Conservation (phyloP, 1,140 invertebrate species). For the Hyles euphorbiae region DNA sequence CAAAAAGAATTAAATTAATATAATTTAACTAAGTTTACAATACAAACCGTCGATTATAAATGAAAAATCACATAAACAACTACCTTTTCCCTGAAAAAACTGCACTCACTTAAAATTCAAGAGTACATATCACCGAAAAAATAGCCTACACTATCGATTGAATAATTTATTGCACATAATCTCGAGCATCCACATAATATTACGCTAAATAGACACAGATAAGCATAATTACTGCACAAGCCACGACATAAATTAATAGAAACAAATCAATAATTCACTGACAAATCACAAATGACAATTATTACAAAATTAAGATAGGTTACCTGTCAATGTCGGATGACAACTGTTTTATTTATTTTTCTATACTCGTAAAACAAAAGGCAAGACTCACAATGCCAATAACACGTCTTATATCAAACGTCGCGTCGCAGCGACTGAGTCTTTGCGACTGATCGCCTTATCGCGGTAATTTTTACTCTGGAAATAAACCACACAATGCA, state of each 20-base stretch:
- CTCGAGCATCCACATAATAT: slow-evolving; percentile 10
- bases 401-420: slow-evolving; percentile 17
- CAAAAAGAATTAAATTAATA: no score
- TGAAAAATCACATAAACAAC: no score
- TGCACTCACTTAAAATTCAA: no score
- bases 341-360: slow-evolving; percentile 20
- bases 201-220: slow-evolving; percentile 9
- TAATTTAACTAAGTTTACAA: no score
- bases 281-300: slow-evolving; percentile 9
- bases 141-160: slow-evolving; percentile 7
- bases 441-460: slow-evolving; percentile 18
- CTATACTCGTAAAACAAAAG: neutral
- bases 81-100: no score
- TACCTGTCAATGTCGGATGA: slow-evolving; percentile 29
- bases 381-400: slow-evolving; percentile 1
- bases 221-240: slow-evolving; percentile 4
- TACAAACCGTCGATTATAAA: no score
- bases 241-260: slow-evolving; percentile 3
- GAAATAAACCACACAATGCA: slow-evolving; percentile 23
- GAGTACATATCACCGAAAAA: slow-evolving; percentile 2
- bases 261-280: slow-evolving; percentile 23
- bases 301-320: slow-evolving; percentile 12
- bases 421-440: slow-evolving; percentile 17
- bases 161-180: slow-evolving; percentile 19
- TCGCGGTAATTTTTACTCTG: slow-evolving; percentile 14